Base-by-base conservation (phyloP, 1,140 invertebrate species). In the Heterodera schachtii region DNA sequence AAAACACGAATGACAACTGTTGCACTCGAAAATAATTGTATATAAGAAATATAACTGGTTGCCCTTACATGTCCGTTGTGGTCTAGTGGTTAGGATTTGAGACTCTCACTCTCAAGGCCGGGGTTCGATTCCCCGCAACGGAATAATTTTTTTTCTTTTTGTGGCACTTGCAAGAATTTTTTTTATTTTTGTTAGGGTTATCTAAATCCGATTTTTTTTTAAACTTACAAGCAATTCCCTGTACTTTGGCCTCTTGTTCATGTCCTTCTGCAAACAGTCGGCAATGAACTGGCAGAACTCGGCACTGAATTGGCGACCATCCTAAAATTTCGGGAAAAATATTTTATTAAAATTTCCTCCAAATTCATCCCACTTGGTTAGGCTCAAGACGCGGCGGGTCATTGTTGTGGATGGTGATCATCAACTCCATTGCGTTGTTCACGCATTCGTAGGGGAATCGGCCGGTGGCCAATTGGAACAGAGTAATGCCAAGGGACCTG, bases 401-500 rank as follows among this genome's bases (percentile, higher is more conserved):
- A 43, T 80, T 64, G 13, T 57, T 57, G 49, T 69, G 44, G 52
- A 86, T 87, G 16, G 75, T 49, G 21, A 82, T 11, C 81, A 87
- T 84, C 41, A 86, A 69, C 41, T 78, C 76, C 52, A 87, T 78
- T 16, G 82, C 57, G 41, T 66, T 52, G 21, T 47, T 76, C 21
- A 49, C 69, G 3, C 73, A 57, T 44, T 78, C 57, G 71, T 87
- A 87, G 16, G 85, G 86, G 73, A 81, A 84, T 44, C 74, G 43
- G 21, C 85, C 86, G 5, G 69, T 73, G 6, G 84, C 85, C 6
- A 86, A 67, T 66, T 87, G 82, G 84, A 92, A 91, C 87, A 97
- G 91, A 8, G 95, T 96, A 84, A 98, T 97, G 49, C 96, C 96
- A 44, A 80, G 73, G 46, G 77, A 78, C 77, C 77, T 78, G 44